These are phyloP conservation scores for Dryocosmus kuriphilus DNA, from an alignment of 2,888 invertebrate genomes.

Conservation along the genomic window DNA sequence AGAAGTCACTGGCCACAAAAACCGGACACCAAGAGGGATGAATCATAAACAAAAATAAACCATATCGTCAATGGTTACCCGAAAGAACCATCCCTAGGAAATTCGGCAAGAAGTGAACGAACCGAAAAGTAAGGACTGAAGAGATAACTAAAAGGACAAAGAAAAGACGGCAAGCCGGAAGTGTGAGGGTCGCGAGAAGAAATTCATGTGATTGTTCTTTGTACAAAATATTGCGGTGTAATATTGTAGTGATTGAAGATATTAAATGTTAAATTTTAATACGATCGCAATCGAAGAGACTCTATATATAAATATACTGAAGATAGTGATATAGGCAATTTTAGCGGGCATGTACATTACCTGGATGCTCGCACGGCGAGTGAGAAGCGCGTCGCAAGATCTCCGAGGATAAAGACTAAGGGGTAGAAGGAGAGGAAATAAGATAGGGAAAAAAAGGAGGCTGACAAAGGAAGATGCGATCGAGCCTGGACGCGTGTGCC, in stretches of 20 bases:
- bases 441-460: conserved; percentile 45
- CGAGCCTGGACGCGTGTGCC: conserved; percentile 27
- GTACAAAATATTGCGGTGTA: conserved; percentile 81
- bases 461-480: conserved; percentile 16
- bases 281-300: conserved; percentile 76
- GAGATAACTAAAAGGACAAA: conserved; percentile 39
- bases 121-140: conserved; percentile 42
- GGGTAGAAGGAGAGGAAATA: conserved; percentile 27
- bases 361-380: conserved; percentile 66
- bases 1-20: conserved; percentile 33
- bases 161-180: conserved; percentile 51
- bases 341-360: conserved; percentile 78
- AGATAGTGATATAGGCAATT: conserved; percentile 76
- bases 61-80: neutral
- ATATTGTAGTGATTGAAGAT: conserved; percentile 78
- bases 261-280: conserved; percentile 78
- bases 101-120: conserved; percentile 5
- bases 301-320: conserved; percentile 63
- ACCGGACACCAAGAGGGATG: conserved; percentile 45
- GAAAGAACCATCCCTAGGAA: neutral
- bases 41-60: conserved; percentile 8
- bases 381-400: conserved; percentile 28
- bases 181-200: conserved; percentile 64
- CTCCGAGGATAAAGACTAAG: conserved; percentile 14
- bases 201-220: conserved; percentile 82